Base-by-base conservation (phyloP, 2,797 vertebrate genomes). In the Poliocrania exsul region DNA sequence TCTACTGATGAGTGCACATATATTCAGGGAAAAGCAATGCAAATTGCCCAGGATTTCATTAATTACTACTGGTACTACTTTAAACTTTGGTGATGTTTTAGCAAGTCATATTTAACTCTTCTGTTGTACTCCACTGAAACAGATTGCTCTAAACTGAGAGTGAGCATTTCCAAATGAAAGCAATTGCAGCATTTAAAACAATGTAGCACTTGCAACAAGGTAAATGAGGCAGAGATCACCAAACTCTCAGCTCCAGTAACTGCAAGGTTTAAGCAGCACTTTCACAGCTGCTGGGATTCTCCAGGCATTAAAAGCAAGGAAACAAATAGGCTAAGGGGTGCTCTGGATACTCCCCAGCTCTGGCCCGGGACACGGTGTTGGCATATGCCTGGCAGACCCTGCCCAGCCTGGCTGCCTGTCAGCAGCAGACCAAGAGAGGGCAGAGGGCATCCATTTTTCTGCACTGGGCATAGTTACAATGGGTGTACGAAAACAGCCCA, bases 381-480 rank as follows among this genome's bases (percentile, higher is more conserved):
- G 28, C 5, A 5, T 2, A 4, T 28, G n/a, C 47, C 51, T 1
- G 13, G 77, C 69, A 62, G 56, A 49, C 23, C 35, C 65, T 73
- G 24, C 19, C 60, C 61, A 69, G 58, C 31, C 67, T 60, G 28
- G 50, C 28, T 60, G n/a, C 46, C 40, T 78, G 24, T 50, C 1
- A 7, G 37, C 44, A 66, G 51, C 31, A 65, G 46, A 57, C 8
- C 1, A 4, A 58, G n/a, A 0, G 0, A 50, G 64, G 31, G 10
- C 2, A 1, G 26, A 87, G n/a, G 16, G 20, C 25, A 65, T 50
- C n/a, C 3, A 17, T 56, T 54, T 24, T 42, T 79, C 74, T 58
- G 17, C 38, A 46, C 6, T 2, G 3, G 47, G 21, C 38, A 77
- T 38, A 57, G 17, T 29, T 8, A 1, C 13, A 24, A 81, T 26